Base-by-base conservation (phyloP, 2,888 invertebrate genomes). In the Thecocarcelia acutangulata region DNA sequence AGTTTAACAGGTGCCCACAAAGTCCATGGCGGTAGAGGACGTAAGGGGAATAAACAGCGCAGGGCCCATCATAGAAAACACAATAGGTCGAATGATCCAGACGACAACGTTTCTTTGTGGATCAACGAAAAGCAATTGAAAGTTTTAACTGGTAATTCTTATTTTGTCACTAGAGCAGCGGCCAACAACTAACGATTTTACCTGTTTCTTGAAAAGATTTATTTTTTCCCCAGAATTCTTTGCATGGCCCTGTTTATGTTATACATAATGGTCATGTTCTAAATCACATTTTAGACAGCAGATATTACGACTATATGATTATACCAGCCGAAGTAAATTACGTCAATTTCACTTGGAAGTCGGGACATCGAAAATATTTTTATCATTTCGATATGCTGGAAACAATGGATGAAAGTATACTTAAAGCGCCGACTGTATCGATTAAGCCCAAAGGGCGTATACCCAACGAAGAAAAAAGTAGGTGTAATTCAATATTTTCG, bases 301-400 rank as follows among this genome's bases (percentile, higher is more conserved):
- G 96, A 89, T 96, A 98, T 88, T 97, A 97, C 86, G 95, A 95
- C 88, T 95, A 96, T 89, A 92, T 98, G 84, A 94, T 96, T 75
- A 97, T 98, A 88, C 98, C 98, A 1, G 95, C 97, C 5, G 97
- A 98, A 92, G 96, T 98, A 24, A 95, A 95, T 82, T 95, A 94
- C 89, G 97, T 97, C 1, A 97, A 97, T 91, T 97, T 97, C 89
- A 97, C 97, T 54, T 97, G 97, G 97, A 94, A 95, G 87, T 95
- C 97, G 1, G 96, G 96, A 17, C 92, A 92, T 84, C 95, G 95
- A 89, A 95, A 95, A 88, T 96, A 96, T 89, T 94, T 93, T 87
- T 97, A 97, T 89, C 94, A 97, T 89, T 97, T 97, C 90, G 96
- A 97, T 90, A 93, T 94, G 72, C 92, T 97, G 84, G 94, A 96